These are phyloP conservation scores for Lytechinus pictus DNA, from an alignment of 35 echinoderm and acorn worm species.

Conservation along the genomic window DNA sequence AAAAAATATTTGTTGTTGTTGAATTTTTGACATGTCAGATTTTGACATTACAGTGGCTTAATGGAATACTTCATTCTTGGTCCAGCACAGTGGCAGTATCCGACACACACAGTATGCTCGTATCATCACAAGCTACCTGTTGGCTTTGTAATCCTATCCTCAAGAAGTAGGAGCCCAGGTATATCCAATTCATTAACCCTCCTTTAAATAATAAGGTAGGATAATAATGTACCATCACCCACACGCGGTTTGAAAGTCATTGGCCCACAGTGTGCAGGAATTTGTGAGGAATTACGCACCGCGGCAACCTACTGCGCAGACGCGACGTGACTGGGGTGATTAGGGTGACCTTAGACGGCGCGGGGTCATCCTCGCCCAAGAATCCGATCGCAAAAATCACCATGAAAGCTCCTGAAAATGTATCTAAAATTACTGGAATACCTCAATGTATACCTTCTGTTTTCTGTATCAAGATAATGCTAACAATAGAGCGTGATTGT, in stretches of 20 bases:
- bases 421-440: slow-evolving; percentile 31
- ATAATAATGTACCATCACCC: background rate
- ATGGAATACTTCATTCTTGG: background rate
- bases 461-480: background rate
- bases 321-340: slow-evolving; percentile 25
- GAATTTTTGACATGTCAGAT: background rate
- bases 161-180: background rate
- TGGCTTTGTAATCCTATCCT: background rate
- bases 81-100: background rate
- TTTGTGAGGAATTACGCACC: slow-evolving; percentile 5
- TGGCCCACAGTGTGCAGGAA: background rate
- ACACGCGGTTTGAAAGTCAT: background rate
- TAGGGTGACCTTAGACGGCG: slow-evolving; percentile 16
- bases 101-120: background rate
- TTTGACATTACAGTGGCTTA: background rate
- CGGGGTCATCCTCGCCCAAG: slow-evolving; percentile 45
- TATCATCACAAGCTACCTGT: background rate
- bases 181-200: background rate
- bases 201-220: background rate
- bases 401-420: background rate
- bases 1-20: background rate
- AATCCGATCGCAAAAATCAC: slow-evolving; percentile 4
- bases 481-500: slow-evolving; percentile 2
- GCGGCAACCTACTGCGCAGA: slow-evolving; percentile 33
- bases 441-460: background rate